These are phyloP conservation scores for Leptatherina wallacei DNA, from an alignment of 2,797 vertebrate species.

Conservation along the genomic window DNA sequence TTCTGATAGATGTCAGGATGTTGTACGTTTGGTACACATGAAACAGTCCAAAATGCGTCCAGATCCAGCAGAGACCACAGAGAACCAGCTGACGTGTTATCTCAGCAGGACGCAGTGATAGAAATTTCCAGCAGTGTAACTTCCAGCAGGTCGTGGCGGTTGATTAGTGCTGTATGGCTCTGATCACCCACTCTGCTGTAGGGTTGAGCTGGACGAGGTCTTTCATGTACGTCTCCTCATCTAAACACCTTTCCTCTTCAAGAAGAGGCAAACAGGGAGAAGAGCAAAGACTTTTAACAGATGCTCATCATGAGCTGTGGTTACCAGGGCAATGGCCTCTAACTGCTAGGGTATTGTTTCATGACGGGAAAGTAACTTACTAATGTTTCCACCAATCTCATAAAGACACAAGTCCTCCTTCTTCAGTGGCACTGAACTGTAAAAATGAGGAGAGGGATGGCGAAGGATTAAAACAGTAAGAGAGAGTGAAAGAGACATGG, in stretches of 20 bases:
- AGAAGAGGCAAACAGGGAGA: background rate
- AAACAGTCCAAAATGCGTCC: slow-evolving; percentile 8
- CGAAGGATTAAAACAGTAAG: background rate
- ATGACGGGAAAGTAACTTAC: slow-evolving; percentile 80
- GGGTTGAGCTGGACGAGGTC: slow-evolving; percentile 94
- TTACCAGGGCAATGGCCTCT: background rate
- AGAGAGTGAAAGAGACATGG: background rate
- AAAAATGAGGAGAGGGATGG: slow-evolving; percentile 20
- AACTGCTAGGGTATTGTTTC: background rate
- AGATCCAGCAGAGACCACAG: slow-evolving; percentile 11
- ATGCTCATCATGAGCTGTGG: background rate
- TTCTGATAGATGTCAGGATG: slow-evolving; percentile 19
- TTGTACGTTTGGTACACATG: background rate
- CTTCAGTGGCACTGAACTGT: slow-evolving; percentile 74
- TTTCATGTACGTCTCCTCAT: slow-evolving; percentile 93
- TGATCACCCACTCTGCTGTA: slow-evolving; percentile 96
- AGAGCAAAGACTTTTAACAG: slow-evolving; percentile 1
- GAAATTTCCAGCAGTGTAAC: slow-evolving; percentile 1
- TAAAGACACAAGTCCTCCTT: slow-evolving; percentile 90
- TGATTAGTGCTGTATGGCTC: slow-evolving; percentile 79
- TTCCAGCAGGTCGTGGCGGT: background rate
- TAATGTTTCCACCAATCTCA: slow-evolving; percentile 95
- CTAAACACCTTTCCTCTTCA: slow-evolving; percentile 92
- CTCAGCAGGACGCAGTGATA: slow-evolving; percentile 17
- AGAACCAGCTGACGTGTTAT: slow-evolving; percentile 5